These are phyloP conservation scores for Australoheros scitulus DNA, from an alignment of 2,113 vertebrate genomes.

Conservation along the genomic window DNA sequence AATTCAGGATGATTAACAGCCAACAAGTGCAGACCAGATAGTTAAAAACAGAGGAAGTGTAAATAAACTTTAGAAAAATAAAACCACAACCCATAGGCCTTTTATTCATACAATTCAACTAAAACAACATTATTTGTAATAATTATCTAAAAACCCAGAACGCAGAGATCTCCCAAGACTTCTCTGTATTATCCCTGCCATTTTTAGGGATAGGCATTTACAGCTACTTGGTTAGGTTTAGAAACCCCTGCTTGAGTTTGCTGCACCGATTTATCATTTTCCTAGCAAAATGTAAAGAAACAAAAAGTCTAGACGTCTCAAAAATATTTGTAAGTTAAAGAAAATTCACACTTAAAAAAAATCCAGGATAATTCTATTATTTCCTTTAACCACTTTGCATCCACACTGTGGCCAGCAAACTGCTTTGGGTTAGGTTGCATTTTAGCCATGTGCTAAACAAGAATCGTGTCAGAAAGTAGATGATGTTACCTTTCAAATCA, in stretches of 20 bases:
- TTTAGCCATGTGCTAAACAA: not conserved
- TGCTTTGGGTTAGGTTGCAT: not conserved
- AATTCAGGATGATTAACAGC: not conserved
- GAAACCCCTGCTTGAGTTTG: not conserved
- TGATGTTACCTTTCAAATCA: not conserved
- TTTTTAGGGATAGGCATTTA: not conserved
- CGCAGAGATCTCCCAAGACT: no score
- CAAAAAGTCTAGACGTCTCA: no score
- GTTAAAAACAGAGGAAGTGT: not conserved
- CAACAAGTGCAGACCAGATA: no score
- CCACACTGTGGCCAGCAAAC: not conserved
- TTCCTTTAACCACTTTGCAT: not conserved
- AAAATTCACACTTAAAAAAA: no score
- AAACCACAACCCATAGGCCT: no score
- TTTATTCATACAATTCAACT: no score
- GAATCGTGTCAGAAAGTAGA: not conserved
- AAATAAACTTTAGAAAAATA: not conserved
- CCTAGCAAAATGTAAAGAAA: not conserved
- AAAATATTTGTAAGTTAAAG: no score
- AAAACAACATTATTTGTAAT: no score
- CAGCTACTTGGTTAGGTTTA: not conserved
- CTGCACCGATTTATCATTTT: not conserved
- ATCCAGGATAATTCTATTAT: no score
- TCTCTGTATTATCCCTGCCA: not conserved
- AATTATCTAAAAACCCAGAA: no score